Evolutionary conservation across 2,888 invertebrate genomes (phyloP).

Genomic region (Drosophila flavopinicola): DNA sequence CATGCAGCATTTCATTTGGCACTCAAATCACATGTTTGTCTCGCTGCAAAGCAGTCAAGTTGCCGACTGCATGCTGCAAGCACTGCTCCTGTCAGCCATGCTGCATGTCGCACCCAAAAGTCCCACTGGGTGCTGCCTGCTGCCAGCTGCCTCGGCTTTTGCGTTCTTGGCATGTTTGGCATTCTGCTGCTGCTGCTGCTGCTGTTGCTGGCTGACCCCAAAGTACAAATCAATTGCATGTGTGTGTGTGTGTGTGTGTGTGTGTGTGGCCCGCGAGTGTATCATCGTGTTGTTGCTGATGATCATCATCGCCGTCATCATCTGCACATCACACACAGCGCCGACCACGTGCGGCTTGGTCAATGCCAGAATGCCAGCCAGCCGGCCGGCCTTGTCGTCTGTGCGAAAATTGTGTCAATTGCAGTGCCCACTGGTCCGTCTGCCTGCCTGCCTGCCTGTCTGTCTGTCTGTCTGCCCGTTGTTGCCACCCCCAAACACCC

Average conservation of each 20-base stretch:
- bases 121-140: constrained; percentile 29
- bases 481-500: not conserved
- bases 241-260: constrained; percentile 28
- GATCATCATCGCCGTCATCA: constrained; percentile 21
- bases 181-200: constrained; percentile 23
- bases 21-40: no score
- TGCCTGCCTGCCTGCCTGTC: no score
- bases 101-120: not conserved
- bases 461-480: no score
- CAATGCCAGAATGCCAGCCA: constrained; percentile 71
- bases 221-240: constrained; percentile 78
- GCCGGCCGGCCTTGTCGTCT: constrained; percentile 73
- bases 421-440: constrained; percentile 58
- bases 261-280: constrained; percentile 36
- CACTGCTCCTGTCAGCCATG: not conserved
- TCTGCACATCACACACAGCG: constrained; percentile 42
- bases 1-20: not conserved
- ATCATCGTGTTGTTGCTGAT: constrained; percentile 23
- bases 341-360: constrained; percentile 66
- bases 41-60: no score
- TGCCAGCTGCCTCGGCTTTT: constrained; percentile 40
- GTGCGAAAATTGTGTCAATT: constrained; percentile 76
- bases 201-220: constrained; percentile 69
- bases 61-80: constrained; percentile 1
- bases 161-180: constrained; percentile 67